Conservation (phyloP, 2,113 vertebrate species). For the Phylloscopus whistleri region DNA sequence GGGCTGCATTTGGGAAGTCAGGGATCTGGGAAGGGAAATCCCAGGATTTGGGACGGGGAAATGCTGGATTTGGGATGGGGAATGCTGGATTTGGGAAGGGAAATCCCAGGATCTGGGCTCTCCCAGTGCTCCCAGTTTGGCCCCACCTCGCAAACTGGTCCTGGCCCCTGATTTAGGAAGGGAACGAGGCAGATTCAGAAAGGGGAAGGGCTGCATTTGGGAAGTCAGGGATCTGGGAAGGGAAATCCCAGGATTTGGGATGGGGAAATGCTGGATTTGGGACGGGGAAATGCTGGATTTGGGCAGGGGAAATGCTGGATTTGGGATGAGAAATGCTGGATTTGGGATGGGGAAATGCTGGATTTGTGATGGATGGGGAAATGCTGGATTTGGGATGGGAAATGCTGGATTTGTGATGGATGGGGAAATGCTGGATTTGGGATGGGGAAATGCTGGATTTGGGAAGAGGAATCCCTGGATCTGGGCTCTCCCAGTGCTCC, state of each 20-base stretch:
- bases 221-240: no score
- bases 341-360: not conserved
- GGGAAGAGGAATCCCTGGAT: not conserved
- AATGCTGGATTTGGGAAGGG: no score
- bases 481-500: not conserved
- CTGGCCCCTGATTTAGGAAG: no score
- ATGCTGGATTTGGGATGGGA: no score
- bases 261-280: no score
- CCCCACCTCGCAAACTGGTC: no score
- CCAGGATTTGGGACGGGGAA: not conserved
- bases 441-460: not conserved
- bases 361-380: not conserved
- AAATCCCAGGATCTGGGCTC: not conserved
- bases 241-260: not conserved
- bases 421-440: no score
- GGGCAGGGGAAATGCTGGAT: not conserved
- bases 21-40: not conserved
- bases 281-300: not conserved
- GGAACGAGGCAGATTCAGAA: no score
- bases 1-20: no score
- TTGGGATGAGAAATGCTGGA: not conserved
- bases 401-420: not conserved
- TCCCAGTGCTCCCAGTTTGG: no score
- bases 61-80: no score
- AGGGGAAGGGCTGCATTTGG: no score